Percentiles rank a stretch among this genome's conserved stretches.
phyloP scores from a whole-genome alignment of 2,888 invertebrate genomes.

The Barypeithes pellucidus region DNA sequence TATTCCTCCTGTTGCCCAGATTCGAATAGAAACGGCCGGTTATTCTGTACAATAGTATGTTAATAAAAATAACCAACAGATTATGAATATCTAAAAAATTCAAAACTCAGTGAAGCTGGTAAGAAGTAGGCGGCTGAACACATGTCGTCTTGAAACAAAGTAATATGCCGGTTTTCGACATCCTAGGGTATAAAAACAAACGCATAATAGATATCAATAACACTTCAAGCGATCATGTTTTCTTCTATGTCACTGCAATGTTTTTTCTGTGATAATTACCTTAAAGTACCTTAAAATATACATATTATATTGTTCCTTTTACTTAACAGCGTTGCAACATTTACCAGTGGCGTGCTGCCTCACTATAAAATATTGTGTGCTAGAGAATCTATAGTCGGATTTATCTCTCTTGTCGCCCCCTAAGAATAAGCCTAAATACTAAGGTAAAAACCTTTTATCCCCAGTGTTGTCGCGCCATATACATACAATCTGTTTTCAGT shows the following conservation, averaged over 20 bases:
- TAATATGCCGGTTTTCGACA: neutral
- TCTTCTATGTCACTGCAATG: neutral
- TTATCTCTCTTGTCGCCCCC: too few species aligned
- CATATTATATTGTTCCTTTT: conserved; percentile 6
- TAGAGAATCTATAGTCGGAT: too few species aligned
- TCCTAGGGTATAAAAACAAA: neutral
- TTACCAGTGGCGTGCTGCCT: too few species aligned
- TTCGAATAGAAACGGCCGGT: too few species aligned
- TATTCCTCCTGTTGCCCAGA: too few species aligned
- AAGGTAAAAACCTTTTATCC: too few species aligned
- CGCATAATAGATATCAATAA: neutral
- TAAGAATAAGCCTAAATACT: too few species aligned
- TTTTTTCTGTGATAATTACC: conserved; percentile 14
- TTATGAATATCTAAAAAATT: neutral
- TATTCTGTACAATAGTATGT: too few species aligned
- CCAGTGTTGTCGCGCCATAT: too few species aligned
- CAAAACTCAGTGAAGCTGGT: neutral
- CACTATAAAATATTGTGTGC: too few species aligned
- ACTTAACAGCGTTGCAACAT: conserved; percentile 17
- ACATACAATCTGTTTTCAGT: too few species aligned
- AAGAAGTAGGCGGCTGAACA: neutral
- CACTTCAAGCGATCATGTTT: neutral
- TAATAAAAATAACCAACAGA: neutral
- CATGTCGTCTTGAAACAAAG: conserved; percentile 10
- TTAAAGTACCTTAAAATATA: conserved; percentile 1